A percentile compares a stretch with the other conserved stretches of the same genome.
Conservation (phyloP, 2,888 invertebrate species). For the Crepidodera aurea region DNA sequence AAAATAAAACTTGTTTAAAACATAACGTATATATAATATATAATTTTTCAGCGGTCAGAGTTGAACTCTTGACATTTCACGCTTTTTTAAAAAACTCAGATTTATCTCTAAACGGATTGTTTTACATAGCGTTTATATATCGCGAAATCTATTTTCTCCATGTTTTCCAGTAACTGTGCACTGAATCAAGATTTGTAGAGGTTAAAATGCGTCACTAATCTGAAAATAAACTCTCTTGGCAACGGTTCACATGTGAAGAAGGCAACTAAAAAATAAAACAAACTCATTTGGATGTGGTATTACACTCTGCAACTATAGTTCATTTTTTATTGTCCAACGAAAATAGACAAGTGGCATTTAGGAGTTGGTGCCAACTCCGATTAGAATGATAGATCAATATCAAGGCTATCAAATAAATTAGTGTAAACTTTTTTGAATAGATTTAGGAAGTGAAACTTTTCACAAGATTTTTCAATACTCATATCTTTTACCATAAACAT, state of each 20-base stretch:
- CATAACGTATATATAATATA: no score
- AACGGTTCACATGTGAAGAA: slow-evolving; percentile 45
- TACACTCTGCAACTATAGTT: slow-evolving; percentile 17
- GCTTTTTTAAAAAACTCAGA: neutral
- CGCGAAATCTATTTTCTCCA: slow-evolving; percentile 34
- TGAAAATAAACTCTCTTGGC: slow-evolving; percentile 53
- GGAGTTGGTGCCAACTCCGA: neutral
- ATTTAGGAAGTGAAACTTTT: no score
- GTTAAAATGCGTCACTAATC: slow-evolving; percentile 51
- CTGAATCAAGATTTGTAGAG: slow-evolving; percentile 42
- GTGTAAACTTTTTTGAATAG: no score
- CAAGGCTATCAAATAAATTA: neutral
- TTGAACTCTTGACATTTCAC: no score
- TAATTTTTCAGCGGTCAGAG: no score
- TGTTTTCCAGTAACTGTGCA: slow-evolving; percentile 31
- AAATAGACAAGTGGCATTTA: slow-evolving; percentile 1
- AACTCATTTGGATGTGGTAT: slow-evolving; percentile 27
- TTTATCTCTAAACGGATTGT: slow-evolving; percentile 11
- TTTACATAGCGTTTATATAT: slow-evolving; percentile 16
- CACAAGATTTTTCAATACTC: no score
- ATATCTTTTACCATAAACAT: no score
- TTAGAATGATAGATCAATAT: neutral
- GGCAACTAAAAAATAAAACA: slow-evolving; percentile 31
- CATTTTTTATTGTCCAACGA: neutral
- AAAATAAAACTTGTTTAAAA: no score